These are phyloP conservation scores for Xestia sexstrigata DNA, from an alignment of 2,888 invertebrate genomes.

Conservation along the genomic window DNA sequence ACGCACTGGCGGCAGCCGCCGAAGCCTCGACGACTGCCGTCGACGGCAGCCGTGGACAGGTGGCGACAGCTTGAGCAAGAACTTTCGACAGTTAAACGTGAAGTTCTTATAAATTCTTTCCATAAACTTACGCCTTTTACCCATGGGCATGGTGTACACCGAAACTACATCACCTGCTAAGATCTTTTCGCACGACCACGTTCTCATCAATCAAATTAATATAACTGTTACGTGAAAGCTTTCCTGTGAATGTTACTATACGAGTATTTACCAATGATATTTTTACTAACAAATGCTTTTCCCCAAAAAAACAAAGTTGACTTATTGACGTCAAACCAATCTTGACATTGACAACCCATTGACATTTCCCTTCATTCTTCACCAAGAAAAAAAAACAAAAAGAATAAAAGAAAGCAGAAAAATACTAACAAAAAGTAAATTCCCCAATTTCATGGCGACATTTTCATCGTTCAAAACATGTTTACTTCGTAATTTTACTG, in stretches of 20 bases:
- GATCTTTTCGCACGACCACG: background rate
- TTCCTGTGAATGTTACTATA: no score
- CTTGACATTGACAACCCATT: conserved; percentile 49
- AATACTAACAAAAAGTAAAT: conserved; percentile 22
- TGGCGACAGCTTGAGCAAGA: no score
- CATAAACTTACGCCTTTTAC: background rate
- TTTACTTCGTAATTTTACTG: conserved; percentile 45
- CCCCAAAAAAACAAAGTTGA: conserved; percentile 7
- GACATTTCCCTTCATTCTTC: conserved; percentile 20
- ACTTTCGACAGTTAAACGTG: no score
- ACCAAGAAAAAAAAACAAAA: conserved; percentile 16
- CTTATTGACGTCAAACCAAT: conserved; percentile 36
- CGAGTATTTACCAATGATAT: no score
- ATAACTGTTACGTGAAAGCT: no score
- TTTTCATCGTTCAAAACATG: conserved; percentile 51
- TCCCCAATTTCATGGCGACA: conserved; percentile 14
- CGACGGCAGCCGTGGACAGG: no score
- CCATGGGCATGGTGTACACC: background rate
- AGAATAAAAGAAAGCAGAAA: background rate
- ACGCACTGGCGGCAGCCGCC: no score
- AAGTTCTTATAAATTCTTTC: background rate
- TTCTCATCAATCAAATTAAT: background rate
- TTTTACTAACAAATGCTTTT: background rate
- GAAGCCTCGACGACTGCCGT: no score
- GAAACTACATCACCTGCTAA: background rate